A percentile compares a stretch with the other conserved stretches of the same genome.
These are phyloP conservation scores for Catostylus mosaicus DNA, from an alignment of 30 jellyfish, hydroid and myxozoan species.

Conservation along the genomic window DNA sequence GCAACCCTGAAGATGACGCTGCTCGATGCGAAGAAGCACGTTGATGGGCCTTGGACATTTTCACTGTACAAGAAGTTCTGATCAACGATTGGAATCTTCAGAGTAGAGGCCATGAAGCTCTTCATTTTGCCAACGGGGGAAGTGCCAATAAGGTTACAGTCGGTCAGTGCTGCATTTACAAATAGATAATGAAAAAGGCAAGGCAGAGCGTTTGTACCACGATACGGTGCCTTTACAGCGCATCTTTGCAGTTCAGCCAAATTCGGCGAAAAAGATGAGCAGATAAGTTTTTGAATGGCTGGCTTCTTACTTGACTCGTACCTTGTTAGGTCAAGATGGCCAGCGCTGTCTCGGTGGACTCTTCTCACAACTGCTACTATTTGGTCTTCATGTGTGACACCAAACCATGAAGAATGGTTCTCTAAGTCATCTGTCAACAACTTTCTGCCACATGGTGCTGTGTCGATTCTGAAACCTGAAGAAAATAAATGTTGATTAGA, in stretches of 20 bases:
- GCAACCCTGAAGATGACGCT: background rate
- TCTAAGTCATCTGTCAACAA: slow-evolving; percentile 67
- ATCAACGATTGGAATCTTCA: slow-evolving; percentile 48
- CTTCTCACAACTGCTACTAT: slow-evolving; percentile 70
- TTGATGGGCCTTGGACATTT: slow-evolving; percentile 58
- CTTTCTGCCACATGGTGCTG: slow-evolving; percentile 45
- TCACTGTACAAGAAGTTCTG: slow-evolving; percentile 64
- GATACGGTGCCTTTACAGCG: slow-evolving; percentile 45
- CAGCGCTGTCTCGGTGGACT: slow-evolving; percentile 53
- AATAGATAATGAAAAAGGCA: slow-evolving; percentile 37
- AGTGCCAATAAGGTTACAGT: slow-evolving; percentile 45
- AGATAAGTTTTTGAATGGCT: slow-evolving; percentile 1
- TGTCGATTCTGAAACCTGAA: slow-evolving; percentile 61
- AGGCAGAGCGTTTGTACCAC: slow-evolving; percentile 52
- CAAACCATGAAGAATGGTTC: slow-evolving; percentile 72
- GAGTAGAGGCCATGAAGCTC: slow-evolving; percentile 26
- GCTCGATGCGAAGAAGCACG: slow-evolving; percentile 38
- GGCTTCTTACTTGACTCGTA: slow-evolving; percentile 78
- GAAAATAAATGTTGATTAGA: too few species aligned
- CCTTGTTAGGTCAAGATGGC: slow-evolving; percentile 75
- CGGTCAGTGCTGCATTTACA: slow-evolving; percentile 9
- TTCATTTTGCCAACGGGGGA: slow-evolving; percentile 60
- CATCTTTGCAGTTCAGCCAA: slow-evolving; percentile 70
- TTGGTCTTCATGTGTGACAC: slow-evolving; percentile 48
- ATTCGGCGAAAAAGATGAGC: slow-evolving; percentile 2